These are phyloP conservation scores for Machimus atricapillus DNA, from an alignment of 2,888 invertebrate species.

Conservation along the genomic window DNA sequence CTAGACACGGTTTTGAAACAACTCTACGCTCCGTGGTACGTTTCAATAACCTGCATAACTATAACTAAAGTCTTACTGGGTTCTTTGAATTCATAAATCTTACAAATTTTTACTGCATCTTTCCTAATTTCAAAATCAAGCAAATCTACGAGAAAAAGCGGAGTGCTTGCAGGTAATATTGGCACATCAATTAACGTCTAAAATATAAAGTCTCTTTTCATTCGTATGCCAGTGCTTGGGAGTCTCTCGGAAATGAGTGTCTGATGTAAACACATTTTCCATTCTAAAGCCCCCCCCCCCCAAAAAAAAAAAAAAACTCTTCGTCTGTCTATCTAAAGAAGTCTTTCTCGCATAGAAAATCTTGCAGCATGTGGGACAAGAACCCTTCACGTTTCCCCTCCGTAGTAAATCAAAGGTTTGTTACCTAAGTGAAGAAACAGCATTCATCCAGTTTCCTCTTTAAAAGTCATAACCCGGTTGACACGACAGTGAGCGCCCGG, in stretches of 20 bases:
- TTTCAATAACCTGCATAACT: too few relatives aligned
- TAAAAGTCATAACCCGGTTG: neutral
- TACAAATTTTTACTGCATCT: neutral
- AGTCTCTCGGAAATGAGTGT: neutral
- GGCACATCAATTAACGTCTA: neutral
- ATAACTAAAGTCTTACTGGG: neutral
- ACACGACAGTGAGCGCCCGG: neutral
- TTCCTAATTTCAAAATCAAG: neutral
- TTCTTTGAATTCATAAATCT: neutral
- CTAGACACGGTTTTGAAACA: neutral
- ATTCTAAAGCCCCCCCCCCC: neutral
- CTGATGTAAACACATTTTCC: neutral
- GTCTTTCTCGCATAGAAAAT: constrained; percentile 10
- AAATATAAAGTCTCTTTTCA: neutral
- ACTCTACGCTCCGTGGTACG: too few relatives aligned
- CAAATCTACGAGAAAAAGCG: neutral
- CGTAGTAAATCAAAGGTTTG: neutral
- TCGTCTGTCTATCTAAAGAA: neutral
- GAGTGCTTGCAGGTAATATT: neutral
- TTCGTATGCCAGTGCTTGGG: neutral
- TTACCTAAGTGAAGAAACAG: neutral
- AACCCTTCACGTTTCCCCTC: constrained; percentile 6
- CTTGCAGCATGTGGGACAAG: neutral
- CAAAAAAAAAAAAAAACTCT: neutral
- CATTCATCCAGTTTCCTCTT: neutral